These are phyloP conservation scores for Cettia cetti DNA, from an alignment of 2,113 vertebrate genomes.

Conservation along the genomic window DNA sequence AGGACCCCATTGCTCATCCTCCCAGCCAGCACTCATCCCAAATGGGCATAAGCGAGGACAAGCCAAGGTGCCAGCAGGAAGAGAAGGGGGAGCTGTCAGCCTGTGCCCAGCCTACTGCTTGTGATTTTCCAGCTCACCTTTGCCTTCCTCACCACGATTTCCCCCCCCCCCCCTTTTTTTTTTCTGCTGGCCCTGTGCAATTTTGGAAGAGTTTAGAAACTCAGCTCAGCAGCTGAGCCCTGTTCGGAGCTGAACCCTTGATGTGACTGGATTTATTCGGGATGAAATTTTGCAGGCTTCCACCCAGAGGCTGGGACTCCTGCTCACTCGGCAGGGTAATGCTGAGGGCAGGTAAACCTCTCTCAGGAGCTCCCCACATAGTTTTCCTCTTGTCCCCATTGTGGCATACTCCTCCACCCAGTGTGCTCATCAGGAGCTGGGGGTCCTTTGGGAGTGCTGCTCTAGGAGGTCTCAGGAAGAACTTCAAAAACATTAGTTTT, in stretches of 20 bases:
- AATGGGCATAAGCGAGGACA: neutral
- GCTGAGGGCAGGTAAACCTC: neutral
- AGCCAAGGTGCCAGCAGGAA: neutral
- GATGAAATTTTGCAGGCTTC: neutral
- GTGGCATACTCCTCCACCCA: neutral
- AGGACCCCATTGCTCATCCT: neutral
- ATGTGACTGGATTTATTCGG: neutral
- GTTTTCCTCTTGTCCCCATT: neutral
- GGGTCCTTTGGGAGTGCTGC: neutral
- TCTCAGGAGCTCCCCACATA: accelerated
- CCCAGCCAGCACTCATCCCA: neutral
- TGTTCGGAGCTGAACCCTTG: neutral
- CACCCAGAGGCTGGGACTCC: neutral
- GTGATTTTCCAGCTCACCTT: neutral
- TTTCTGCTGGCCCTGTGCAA: neutral
- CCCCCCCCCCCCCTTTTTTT: accelerated
- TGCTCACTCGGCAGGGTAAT: neutral
- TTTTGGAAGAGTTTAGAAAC: neutral
- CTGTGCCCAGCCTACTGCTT: neutral
- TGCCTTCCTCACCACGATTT: neutral
- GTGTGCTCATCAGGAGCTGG: accelerated
- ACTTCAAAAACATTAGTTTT: neutral
- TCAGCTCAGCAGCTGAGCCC: neutral
- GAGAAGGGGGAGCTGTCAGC: neutral
- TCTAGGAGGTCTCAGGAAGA: neutral